Conservation (phyloP, 2,797 vertebrate species). For the Poeciliopsis presidionis region DNA sequence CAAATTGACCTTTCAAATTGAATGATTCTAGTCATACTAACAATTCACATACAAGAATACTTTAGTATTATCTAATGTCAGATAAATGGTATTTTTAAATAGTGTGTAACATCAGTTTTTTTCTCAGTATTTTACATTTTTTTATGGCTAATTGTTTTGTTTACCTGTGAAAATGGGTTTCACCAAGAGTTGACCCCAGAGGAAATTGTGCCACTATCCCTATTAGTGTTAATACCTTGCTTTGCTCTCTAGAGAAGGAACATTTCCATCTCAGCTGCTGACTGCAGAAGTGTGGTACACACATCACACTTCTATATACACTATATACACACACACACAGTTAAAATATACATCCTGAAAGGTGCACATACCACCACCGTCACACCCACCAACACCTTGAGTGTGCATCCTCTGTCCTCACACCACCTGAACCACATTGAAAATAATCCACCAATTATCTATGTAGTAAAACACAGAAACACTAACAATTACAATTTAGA, state of each 20-base stretch:
- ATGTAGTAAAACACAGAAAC: slow-evolving; percentile 9
- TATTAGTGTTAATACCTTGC: slow-evolving; percentile 5
- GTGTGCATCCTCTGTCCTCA: slow-evolving; percentile 19
- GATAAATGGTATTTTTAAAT: not conserved
- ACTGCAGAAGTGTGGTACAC: slow-evolving; percentile 29
- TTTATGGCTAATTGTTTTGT: slow-evolving; percentile 11
- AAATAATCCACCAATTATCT: slow-evolving; percentile 4
- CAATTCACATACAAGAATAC: not conserved
- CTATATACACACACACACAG: slow-evolving; percentile 20
- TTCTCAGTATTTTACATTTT: not conserved
- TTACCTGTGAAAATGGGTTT: slow-evolving; percentile 3
- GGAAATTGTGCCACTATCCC: slow-evolving; percentile 17
- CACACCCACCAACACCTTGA: slow-evolving; percentile 19
- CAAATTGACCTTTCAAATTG: not conserved
- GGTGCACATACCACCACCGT: not conserved
- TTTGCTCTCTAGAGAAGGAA: slow-evolving; percentile 12
- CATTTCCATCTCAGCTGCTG: slow-evolving; percentile 40
- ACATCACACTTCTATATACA: slow-evolving; percentile 5
- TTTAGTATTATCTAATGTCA: not conserved
- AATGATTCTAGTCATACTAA: not conserved
- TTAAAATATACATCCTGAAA: slow-evolving; percentile 15
- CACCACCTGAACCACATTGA: slow-evolving; percentile 33
- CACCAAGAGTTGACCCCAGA: not conserved
- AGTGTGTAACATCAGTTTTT: not conserved
- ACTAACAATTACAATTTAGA: not conserved